Evolutionary conservation across 37 sponge, comb jelly and placozoan species (phyloP).

Genomic region (Aplysina aerophoba): DNA sequence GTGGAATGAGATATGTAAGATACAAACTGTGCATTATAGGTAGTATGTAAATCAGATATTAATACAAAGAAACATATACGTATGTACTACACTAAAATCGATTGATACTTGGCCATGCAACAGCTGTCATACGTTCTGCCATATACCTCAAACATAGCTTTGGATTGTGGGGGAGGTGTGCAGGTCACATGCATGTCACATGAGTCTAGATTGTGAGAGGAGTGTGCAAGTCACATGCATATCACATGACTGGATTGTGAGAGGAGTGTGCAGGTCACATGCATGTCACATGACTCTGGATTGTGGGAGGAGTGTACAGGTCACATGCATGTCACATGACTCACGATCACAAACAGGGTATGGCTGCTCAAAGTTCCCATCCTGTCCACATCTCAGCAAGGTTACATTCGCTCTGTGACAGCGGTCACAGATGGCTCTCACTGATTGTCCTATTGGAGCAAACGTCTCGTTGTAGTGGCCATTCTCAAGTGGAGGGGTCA

Average conservation of each 20-base stretch:
- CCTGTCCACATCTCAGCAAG: neutral
- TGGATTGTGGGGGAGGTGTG: too few relatives aligned
- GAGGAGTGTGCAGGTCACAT: too few relatives aligned
- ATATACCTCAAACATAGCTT: too few relatives aligned
- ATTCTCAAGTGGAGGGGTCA: slow-evolving; percentile 5
- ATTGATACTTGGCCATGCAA: too few relatives aligned
- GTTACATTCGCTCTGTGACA: slow-evolving; percentile 2
- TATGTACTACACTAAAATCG: too few relatives aligned
- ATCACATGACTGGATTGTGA: neutral
- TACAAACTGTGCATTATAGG: too few relatives aligned
- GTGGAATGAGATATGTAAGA: too few relatives aligned
- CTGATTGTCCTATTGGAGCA: neutral
- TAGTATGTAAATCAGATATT: too few relatives aligned
- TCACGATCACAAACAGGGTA: slow-evolving; percentile 6
- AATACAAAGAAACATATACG: too few relatives aligned
- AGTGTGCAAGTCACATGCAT: neutral
- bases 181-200: neutral
- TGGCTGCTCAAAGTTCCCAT: slow-evolving; percentile 22
- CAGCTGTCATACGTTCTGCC: too few relatives aligned
- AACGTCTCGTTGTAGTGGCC: slow-evolving; percentile 16
- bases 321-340: neutral
- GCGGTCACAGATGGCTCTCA: slow-evolving; percentile 19
- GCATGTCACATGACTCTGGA: too few relatives aligned
- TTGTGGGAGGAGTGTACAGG: too few relatives aligned
- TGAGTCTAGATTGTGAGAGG: neutral